Percentiles rank a stretch among this genome's conserved stretches.
phyloP scores from a whole-genome alignment of 2,888 invertebrate species.

The Kuschelorhynchus macadamiae region DNA sequence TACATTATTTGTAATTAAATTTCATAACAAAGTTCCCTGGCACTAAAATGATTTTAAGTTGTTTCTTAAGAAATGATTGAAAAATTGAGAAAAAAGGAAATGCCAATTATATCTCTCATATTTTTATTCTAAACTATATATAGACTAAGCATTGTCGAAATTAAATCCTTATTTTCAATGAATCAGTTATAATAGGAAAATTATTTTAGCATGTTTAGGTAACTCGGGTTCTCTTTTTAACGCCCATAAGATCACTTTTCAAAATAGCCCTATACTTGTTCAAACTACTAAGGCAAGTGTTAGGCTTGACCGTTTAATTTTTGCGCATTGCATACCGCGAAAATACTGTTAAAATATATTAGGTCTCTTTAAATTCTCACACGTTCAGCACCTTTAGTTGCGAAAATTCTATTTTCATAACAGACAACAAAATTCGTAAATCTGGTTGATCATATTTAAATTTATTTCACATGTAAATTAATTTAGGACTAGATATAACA shows the following conservation, averaged over 20 bases:
- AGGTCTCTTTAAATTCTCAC: conserved; percentile 28
- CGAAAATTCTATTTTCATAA: conserved; percentile 3
- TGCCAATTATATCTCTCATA: no score
- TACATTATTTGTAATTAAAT: no score
- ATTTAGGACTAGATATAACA: conserved; percentile 50
- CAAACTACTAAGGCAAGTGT: conserved; percentile 34
- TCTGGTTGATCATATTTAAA: conserved; percentile 16
- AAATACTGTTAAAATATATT: conserved; percentile 25
- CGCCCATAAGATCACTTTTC: conserved; percentile 16
- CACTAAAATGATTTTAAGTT: no score
- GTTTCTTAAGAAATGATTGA: no score
- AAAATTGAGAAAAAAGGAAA: no score
- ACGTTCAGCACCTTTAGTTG: conserved; percentile 43
- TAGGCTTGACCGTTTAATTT: conserved; percentile 23
- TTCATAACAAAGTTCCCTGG: no score
- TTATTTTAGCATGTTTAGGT: no score
- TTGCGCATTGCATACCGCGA: conserved; percentile 10
- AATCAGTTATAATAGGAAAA: no score
- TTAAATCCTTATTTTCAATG: no score
- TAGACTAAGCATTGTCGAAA: no score
- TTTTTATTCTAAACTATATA: no score
- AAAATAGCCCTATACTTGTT: conserved; percentile 1
- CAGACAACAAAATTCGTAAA: conserved; percentile 10
- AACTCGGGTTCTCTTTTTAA: background rate
- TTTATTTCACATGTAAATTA: conserved; percentile 34